These are phyloP conservation scores for Thermophis baileyi DNA, from an alignment of 2,113 vertebrate species.

Conservation along the genomic window DNA sequence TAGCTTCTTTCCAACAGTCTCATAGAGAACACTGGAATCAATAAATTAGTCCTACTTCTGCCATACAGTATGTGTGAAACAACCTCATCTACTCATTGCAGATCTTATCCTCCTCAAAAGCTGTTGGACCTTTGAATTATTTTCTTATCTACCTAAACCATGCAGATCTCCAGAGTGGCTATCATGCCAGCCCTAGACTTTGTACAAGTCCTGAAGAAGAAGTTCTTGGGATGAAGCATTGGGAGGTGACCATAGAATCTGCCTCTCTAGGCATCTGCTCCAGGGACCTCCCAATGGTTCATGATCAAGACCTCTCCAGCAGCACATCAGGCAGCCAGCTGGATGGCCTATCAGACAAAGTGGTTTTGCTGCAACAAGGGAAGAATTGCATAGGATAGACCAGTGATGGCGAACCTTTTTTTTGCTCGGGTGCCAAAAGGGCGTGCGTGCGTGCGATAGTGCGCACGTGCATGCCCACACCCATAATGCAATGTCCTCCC, in stretches of 20 bases:
- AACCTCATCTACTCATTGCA: not conserved
- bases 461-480: no score
- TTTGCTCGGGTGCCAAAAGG: no score
- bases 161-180: not conserved
- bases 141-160: not conserved
- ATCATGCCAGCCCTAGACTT: not conserved
- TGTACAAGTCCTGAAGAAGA: not conserved
- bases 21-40: not conserved
- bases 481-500: no score
- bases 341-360: not conserved
- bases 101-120: no score
- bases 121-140: not conserved
- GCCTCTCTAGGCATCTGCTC: not conserved
- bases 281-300: not conserved
- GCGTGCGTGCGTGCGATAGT: no score
- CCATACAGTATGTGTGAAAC: not conserved
- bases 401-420: no score
- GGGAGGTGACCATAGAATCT: not conserved
- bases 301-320: not conserved
- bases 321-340: not conserved
- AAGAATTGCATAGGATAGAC: not conserved
- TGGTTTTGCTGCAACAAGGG: not conserved
- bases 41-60: not conserved
- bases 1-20: not conserved
- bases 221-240: not conserved